Base-by-base conservation (phyloP, 2,797 vertebrate genomes). In the Phoebastria nigripes region DNA sequence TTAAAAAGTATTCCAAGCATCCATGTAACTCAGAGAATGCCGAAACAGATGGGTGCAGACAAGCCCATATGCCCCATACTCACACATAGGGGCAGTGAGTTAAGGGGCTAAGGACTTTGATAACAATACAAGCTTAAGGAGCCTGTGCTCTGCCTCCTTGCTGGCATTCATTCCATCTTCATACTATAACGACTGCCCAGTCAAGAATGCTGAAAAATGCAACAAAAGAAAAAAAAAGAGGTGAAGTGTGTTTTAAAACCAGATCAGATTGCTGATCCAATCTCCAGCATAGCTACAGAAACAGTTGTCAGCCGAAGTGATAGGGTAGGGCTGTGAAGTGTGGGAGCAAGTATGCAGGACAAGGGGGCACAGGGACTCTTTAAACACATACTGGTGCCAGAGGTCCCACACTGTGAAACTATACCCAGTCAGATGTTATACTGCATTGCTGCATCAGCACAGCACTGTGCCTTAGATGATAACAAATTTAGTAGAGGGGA, bases 281-380 rank as follows among this genome's bases (percentile, higher is more conserved):
- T 29, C 74, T 84, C 63, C 63, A 82, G 87, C 73, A 93, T 56
- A 74, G 71, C 59, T 67, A 52, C 24, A 89, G 71, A 72, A 97
- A 89, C 90, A 97, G 94, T 85, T 97, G 96, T 95, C 90, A 96
- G 92, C n/a, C 73, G 63, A 79, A 96, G 35, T 70, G 73, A 51
- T 6, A 90, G 81, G 90, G 83, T 15, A 87, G 89, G 87, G 71
- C 92, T 89, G 71, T 35, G 18, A 58, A 90, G 92, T 56, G 94
- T 96, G 67, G 95, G 95, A 96, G 92, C 63, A 92, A 89, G 71
- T 82, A 96, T 93, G 95, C 81, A 77, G 59, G 44, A 80, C 77
- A 54, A 87, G 79, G 52, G 63, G 56, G 59, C 63, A 76, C 20
- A 39, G 63, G 14, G 83, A 65, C 77, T 93, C 52, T 69, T 56